Conservation (phyloP, 23 tunicate genomes). For the Trididemnum miniatum region DNA sequence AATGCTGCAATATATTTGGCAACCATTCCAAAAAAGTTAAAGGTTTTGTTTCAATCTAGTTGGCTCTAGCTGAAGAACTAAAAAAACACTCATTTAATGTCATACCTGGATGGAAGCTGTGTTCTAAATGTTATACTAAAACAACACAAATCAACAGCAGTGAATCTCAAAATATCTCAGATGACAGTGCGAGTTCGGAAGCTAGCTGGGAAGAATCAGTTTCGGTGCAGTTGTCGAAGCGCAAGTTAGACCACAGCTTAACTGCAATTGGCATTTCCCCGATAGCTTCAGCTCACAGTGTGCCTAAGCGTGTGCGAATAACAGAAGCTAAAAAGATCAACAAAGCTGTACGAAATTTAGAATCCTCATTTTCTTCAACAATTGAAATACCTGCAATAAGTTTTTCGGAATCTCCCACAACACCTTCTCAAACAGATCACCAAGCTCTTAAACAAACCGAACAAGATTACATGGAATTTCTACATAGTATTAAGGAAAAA, state of each 20-base stretch:
- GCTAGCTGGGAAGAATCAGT: background rate
- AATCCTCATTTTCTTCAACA: background rate
- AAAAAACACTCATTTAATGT: background rate
- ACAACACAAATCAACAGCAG: background rate
- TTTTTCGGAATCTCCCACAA: background rate
- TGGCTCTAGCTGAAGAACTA: too few relatives aligned
- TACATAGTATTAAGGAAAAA: background rate
- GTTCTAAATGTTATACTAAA: background rate
- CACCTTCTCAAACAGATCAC: background rate
- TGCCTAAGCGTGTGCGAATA: background rate
- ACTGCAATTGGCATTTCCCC: constrained; percentile 1
- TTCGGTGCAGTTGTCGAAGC: background rate
- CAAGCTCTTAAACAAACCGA: background rate
- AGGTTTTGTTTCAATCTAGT: too few relatives aligned
- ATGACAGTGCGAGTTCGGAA: background rate
- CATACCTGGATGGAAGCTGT: background rate
- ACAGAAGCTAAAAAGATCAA: background rate
- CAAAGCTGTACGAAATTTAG: background rate
- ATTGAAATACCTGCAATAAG: background rate
- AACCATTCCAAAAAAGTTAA: too few relatives aligned
- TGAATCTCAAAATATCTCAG: background rate
- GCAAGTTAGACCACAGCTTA: background rate
- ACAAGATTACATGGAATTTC: background rate
- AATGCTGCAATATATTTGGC: too few relatives aligned
- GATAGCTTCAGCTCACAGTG: background rate